Conservation (phyloP, 2,888 invertebrate species). For the Hirudinaria manillensis region DNA sequence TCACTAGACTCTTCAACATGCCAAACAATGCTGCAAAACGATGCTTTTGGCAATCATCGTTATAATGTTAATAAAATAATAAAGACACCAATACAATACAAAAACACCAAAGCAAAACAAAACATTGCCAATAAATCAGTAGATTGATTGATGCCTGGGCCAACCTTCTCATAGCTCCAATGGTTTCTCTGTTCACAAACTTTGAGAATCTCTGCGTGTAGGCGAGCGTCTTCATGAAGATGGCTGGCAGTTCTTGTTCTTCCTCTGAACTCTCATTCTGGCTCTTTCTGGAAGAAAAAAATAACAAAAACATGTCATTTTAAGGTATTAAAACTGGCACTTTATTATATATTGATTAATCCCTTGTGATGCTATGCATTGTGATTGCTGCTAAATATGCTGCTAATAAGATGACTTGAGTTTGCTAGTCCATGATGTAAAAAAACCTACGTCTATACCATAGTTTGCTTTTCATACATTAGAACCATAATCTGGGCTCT, state of each 20-base stretch:
- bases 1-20: no score
- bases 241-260: slow-evolving; percentile 88
- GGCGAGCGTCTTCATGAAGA: slow-evolving; percentile 92
- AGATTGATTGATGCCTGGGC: not conserved
- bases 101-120: no score
- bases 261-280: slow-evolving; percentile 98
- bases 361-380: no score
- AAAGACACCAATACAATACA: no score
- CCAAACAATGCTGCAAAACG: no score
- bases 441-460: no score
- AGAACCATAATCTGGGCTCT: no score
- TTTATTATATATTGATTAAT: not conserved
- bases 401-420: not conserved
- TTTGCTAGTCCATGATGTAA: no score
- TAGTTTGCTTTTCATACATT: no score
- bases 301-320: not conserved
- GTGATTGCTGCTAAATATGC: not conserved
- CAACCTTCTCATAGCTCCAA: slow-evolving; percentile 85
- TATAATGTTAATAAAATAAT: no score
- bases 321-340: not conserved
- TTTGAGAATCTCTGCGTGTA: slow-evolving; percentile 93
- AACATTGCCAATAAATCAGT: no score
- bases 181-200: slow-evolving; percentile 96
- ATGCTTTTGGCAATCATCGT: no score
- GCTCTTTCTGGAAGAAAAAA: slow-evolving; percentile 64